Conservation (phyloP, 1,140 invertebrate species). For the Lordiphosa stackelbergi region DNA sequence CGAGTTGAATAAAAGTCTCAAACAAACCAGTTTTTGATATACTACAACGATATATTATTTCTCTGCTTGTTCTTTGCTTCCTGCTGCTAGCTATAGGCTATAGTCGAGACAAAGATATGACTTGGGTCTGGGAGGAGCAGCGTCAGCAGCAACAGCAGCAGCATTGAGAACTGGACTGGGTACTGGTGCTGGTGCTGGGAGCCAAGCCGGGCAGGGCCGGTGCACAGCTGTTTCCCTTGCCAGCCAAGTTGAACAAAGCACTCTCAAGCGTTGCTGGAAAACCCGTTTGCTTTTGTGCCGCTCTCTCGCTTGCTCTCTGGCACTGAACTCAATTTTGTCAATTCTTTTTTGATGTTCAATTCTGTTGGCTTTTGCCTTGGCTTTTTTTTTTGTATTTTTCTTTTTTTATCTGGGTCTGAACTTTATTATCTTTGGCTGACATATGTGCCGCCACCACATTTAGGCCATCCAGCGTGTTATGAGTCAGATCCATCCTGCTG, state of each 20-base stretch:
- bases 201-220: slow-evolving; percentile 1
- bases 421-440: slow-evolving; percentile 44
- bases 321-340: slow-evolving; percentile 71
- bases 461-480: not conserved
- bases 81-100: slow-evolving; percentile 36
- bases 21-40: slow-evolving; percentile 36
- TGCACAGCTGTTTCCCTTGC: slow-evolving; percentile 18
- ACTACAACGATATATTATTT: slow-evolving; percentile 23
- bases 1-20: slow-evolving; percentile 6
- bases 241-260: slow-evolving; percentile 6
- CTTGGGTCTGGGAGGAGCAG: slow-evolving; percentile 18
- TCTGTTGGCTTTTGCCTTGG: slow-evolving; percentile 41
- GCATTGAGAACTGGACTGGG: slow-evolving; percentile 1
- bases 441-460: slow-evolving; percentile 7
- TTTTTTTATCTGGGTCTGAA: slow-evolving; percentile 29
- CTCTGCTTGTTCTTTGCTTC: slow-evolving; percentile 57
- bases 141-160: too few species aligned
- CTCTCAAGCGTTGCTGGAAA: slow-evolving; percentile 27
- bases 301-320: slow-evolving; percentile 18
- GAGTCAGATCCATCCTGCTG: slow-evolving; percentile 8
- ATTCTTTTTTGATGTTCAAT: slow-evolving; percentile 59
- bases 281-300: slow-evolving; percentile 51
- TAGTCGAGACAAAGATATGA: slow-evolving; percentile 21
- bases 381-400: slow-evolving; percentile 31
- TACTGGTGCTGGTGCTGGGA: slow-evolving; percentile 16